Evolutionary conservation across 2,888 invertebrate species (phyloP).

Genomic region (Cephus nigrinus): DNA sequence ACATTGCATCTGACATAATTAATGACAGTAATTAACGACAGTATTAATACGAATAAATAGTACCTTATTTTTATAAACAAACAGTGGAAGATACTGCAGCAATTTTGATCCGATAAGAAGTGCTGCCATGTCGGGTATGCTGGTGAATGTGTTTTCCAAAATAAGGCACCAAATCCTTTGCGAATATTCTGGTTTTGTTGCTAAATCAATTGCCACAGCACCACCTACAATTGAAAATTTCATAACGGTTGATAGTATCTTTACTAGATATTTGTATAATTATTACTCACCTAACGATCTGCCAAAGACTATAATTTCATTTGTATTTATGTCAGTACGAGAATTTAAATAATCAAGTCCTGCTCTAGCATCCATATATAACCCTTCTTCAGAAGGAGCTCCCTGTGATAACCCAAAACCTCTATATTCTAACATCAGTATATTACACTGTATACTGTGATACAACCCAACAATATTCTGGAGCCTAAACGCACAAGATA

Average conservation of each 20-base stretch:
- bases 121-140: constrained; percentile 92
- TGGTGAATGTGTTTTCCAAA: constrained; percentile 95
- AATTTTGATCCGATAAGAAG: constrained; percentile 81
- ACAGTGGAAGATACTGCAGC: constrained; percentile 80
- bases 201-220: constrained; percentile 90
- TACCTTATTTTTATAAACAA: constrained; percentile 94
- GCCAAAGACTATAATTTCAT: constrained; percentile 90
- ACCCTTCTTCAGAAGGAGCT: constrained; percentile 85
- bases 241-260: background rate
- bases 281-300: constrained; percentile 78
- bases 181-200: constrained; percentile 79
- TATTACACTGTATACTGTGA: constrained; percentile 84
- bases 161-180: constrained; percentile 87
- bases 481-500: constrained; percentile 69
- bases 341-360: constrained; percentile 86
- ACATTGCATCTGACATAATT: background rate
- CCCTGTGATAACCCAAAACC: constrained; percentile 95
- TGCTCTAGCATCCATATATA: constrained; percentile 88
- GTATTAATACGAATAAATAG: constrained; percentile 17
- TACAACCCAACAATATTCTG: constrained; percentile 90
- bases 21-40: constrained; percentile 7
- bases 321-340: constrained; percentile 84
- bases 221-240: constrained; percentile 73
- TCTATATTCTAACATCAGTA: constrained; percentile 93
- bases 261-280: constrained; percentile 9